These are phyloP conservation scores for Hyalella azteca DNA, from an alignment of 2,888 invertebrate genomes.

Conservation along the genomic window DNA sequence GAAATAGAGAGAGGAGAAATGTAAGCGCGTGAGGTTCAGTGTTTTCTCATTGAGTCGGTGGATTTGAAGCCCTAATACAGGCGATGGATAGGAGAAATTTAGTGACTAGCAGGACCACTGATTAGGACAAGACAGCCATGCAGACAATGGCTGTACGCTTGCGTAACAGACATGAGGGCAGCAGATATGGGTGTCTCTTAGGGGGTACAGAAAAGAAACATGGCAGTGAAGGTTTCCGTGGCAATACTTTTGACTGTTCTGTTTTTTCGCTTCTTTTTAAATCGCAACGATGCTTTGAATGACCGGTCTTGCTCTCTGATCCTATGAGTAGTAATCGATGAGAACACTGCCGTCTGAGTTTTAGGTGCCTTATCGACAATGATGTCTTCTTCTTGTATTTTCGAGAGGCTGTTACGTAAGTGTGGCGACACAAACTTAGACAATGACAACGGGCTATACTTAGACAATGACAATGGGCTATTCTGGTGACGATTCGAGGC, in stretches of 20 bases:
- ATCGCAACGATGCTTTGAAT: slow-evolving; percentile 23
- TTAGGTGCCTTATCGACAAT: neutral
- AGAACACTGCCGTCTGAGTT: neutral
- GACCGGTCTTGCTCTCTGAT: neutral
- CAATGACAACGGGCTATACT: neutral
- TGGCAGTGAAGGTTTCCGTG: slow-evolving; percentile 58
- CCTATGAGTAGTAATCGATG: neutral
- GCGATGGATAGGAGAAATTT: too few species aligned
- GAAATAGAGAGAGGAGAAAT: too few species aligned
- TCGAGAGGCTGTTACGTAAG: slow-evolving; percentile 21
- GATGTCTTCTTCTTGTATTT: slow-evolving; percentile 30
- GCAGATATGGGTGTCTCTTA: too few species aligned
- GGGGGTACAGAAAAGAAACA: slow-evolving; percentile 58
- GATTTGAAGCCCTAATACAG: too few species aligned
- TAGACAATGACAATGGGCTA: neutral
- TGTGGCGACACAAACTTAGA: neutral
- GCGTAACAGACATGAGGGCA: too few species aligned
- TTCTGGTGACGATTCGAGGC: neutral
- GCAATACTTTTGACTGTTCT: slow-evolving; percentile 53
- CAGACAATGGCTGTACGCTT: neutral
- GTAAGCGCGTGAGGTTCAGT: too few species aligned
- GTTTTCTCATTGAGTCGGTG: too few species aligned
- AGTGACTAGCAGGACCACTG: slow-evolving; percentile 11
- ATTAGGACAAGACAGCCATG: neutral
- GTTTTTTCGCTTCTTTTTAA: slow-evolving; percentile 27